Conservation (phyloP, 2,888 invertebrate species). For the Cyclophora albipunctata region DNA sequence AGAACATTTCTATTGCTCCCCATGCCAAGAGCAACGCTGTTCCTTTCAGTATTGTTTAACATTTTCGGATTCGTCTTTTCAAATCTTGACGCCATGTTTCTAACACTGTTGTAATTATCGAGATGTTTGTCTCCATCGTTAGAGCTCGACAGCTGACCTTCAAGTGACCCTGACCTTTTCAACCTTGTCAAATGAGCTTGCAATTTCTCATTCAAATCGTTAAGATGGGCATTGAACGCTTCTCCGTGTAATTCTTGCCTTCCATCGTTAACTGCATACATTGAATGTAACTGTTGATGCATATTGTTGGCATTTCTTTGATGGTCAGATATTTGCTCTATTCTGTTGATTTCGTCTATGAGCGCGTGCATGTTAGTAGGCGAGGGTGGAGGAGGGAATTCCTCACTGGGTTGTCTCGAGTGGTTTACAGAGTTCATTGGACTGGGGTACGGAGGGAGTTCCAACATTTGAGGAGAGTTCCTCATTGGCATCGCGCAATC, state of each 20-base stretch:
- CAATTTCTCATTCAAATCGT: conserved; percentile 84
- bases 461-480: conserved; percentile 66
- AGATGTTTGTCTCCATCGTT: conserved; percentile 34
- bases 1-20: conserved; percentile 65
- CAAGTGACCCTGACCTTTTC: conserved; percentile 54
- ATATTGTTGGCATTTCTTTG: neutral
- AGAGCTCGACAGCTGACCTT: conserved; percentile 50
- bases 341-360: conserved; percentile 75
- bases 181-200: conserved; percentile 84
- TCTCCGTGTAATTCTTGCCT: neutral
- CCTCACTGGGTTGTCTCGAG: conserved; percentile 90
- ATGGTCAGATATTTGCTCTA: conserved; percentile 40
- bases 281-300: conserved; percentile 9
- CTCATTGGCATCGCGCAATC: conserved; percentile 72
- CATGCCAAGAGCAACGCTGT: conserved; percentile 60
- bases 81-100: conserved; percentile 88
- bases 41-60: conserved; percentile 46
- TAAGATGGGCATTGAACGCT: conserved; percentile 31
- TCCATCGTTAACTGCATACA: conserved; percentile 2
- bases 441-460: conserved; percentile 87
- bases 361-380: conserved; percentile 81
- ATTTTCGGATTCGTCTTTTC: conserved; percentile 65
- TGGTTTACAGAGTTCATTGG: conserved; percentile 85
- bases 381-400: conserved; percentile 92
- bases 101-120: conserved; percentile 73